Conservation (phyloP, 1,140 invertebrate genomes). For the Zaprionus vittiger region DNA sequence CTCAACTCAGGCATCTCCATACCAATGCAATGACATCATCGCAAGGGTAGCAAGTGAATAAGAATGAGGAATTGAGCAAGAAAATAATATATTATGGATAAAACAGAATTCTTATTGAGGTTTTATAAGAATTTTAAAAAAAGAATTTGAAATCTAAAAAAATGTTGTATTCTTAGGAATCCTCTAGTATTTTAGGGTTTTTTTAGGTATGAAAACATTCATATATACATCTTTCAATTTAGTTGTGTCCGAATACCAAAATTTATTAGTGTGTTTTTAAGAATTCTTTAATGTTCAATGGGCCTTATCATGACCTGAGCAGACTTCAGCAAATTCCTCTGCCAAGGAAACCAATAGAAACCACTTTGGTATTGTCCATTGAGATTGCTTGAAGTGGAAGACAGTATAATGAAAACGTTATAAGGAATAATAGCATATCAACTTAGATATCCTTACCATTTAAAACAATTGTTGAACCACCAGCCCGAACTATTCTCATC, state of each 20-base stretch:
- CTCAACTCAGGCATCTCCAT: conserved; percentile 3
- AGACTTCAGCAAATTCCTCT: conserved; percentile 38
- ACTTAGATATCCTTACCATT: conserved; percentile 15
- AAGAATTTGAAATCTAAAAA: background rate
- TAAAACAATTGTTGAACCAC: conserved; percentile 86
- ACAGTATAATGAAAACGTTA: background rate
- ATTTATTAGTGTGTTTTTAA: background rate
- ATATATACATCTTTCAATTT: too few species aligned
- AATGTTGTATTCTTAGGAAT: too few species aligned
- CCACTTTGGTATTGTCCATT: conserved; percentile 41
- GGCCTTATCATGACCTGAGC: conserved; percentile 44
- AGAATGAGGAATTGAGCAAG: background rate
- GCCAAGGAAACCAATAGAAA: conserved; percentile 48
- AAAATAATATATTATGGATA: conserved; percentile 1
- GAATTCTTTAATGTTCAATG: background rate
- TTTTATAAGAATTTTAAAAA: background rate
- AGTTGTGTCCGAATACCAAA: background rate
- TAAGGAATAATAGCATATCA: background rate
- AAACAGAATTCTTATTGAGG: background rate
- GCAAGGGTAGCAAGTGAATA: background rate
- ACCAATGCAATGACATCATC: conserved; percentile 37
- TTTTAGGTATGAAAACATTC: too few species aligned
- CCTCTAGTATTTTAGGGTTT: too few species aligned
- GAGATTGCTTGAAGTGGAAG: conserved; percentile 32
- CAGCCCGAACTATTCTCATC: conserved; percentile 87